These are phyloP conservation scores for Empidonax alnorum DNA, from an alignment of 2,113 vertebrate genomes.

Conservation along the genomic window DNA sequence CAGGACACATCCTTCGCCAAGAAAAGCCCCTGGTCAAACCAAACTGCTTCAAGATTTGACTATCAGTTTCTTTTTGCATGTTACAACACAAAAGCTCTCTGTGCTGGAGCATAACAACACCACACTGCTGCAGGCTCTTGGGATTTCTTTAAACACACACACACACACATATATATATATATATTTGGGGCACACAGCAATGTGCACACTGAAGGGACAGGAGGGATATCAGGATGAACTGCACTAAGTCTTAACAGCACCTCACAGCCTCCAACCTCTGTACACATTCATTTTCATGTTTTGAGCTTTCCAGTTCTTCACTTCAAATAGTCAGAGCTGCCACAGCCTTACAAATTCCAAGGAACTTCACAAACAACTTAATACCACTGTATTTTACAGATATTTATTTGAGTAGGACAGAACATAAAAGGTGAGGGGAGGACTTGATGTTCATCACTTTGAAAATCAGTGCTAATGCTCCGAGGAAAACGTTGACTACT, in stretches of 20 bases:
- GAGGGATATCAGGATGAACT: background rate
- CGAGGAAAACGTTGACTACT: background rate
- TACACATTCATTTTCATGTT: background rate
- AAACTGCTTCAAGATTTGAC: background rate
- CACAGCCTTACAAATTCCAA: background rate
- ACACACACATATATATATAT: fast-evolving
- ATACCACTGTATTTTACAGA: background rate
- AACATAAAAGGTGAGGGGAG: fast-evolving
- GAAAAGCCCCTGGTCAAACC: background rate
- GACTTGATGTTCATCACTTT: background rate
- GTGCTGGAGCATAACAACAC: background rate
- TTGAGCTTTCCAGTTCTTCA: background rate
- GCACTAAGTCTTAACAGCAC: background rate
- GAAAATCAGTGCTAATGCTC: background rate
- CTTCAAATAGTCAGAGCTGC: background rate
- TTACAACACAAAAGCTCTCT: background rate
- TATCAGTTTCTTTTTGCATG: background rate
- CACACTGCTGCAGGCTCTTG: background rate
- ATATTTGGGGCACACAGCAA: background rate
- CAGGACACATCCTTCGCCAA: background rate
- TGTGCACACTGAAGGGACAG: fast-evolving
- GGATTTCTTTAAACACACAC: background rate
- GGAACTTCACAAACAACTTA: background rate
- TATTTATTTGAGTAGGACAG: background rate
- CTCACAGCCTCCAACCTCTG: background rate